phyloP scores from a whole-genome alignment of 2,888 invertebrate species.

The Dexiosoma caninum region DNA sequence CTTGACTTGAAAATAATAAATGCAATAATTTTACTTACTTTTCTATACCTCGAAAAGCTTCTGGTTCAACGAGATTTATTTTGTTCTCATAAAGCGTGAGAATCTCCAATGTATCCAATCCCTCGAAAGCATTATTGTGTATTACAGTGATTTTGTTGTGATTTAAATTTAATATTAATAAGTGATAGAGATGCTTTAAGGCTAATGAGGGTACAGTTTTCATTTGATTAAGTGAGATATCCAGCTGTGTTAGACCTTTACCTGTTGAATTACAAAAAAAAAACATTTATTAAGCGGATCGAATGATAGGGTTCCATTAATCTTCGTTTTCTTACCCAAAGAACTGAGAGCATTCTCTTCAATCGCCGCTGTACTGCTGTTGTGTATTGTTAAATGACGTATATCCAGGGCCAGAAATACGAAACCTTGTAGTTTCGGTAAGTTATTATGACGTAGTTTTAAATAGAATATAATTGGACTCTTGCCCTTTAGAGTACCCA shows the following conservation, averaged over 20 bases:
- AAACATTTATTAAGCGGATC: neutral
- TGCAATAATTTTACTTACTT: slow-evolving; percentile 82
- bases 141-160: slow-evolving; percentile 90
- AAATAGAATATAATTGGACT: slow-evolving; percentile 91
- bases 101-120: slow-evolving; percentile 91
- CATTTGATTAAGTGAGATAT: slow-evolving; percentile 91
- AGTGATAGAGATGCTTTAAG: slow-evolving; percentile 87
- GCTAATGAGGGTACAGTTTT: slow-evolving; percentile 88
- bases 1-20: too few species aligned
- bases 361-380: slow-evolving; percentile 91
- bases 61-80: slow-evolving; percentile 86
- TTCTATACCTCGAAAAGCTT: slow-evolving; percentile 91
- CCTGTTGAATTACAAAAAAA: slow-evolving; percentile 79
- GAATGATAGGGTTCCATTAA: too few species aligned
- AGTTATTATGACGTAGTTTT: slow-evolving; percentile 90
- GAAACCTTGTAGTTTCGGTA: slow-evolving; percentile 90
- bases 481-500: slow-evolving; percentile 89
- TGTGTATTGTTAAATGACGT: slow-evolving; percentile 91
- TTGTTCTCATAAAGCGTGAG: slow-evolving; percentile 92
- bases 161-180: slow-evolving; percentile 92
- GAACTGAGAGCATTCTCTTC: slow-evolving; percentile 93
- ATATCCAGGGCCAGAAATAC: slow-evolving; percentile 92
- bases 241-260: slow-evolving; percentile 91
- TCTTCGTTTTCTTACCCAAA: slow-evolving; percentile 82
- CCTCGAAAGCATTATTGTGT: slow-evolving; percentile 90